Base-by-base conservation (phyloP, 2,113 vertebrate genomes). In the Alethe diademata region DNA sequence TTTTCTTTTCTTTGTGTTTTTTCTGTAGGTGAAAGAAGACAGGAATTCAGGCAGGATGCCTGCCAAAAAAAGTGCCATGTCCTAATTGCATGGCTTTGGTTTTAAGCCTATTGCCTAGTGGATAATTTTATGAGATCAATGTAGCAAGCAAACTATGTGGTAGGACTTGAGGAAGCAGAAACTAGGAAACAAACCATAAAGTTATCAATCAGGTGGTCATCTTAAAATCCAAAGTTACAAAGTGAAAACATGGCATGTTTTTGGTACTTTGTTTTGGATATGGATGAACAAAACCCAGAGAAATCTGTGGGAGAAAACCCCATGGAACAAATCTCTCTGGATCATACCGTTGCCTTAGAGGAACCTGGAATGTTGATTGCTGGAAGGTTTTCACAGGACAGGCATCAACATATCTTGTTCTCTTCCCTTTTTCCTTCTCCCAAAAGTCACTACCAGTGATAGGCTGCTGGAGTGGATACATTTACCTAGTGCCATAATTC, bases 211-310 rank as follows among this genome's bases (percentile, higher is more conserved):
- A 66, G 14, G 17, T 31, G 81, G 3, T 13, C 62, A 67, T 14
- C 43, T 89, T 48, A 80, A 70, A 73, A 19, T 5, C 1, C 19
- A 62, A 48, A 93, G 24, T 0, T 18, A 5, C 5, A 7, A 20
- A 56, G 12, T 43, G 61, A 54, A 81, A 60, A 61, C 0, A 0
- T 19, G 45, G 5, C 14, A 4, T 0, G 13, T 36, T 64, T 93
- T 33, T 66, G 35, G 25, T 19, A 40, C 17, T 19, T 75, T 47
- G 4, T 42, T 86, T 80, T 60, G 31, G 6, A 26, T 70, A 14
- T 4, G 26, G 40, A 18, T 26, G 26, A 79, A 38, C 14, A 24
- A 57, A 88, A 53, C 23, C 28, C 16, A n/a, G 31, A 53, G 61
- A 47, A 35, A 48, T n/a, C 22, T 42, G 19, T 79, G 26, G 42